Evolutionary conservation across 2,888 invertebrate genomes (phyloP).

Genomic region (Sthenelais limicola): DNA sequence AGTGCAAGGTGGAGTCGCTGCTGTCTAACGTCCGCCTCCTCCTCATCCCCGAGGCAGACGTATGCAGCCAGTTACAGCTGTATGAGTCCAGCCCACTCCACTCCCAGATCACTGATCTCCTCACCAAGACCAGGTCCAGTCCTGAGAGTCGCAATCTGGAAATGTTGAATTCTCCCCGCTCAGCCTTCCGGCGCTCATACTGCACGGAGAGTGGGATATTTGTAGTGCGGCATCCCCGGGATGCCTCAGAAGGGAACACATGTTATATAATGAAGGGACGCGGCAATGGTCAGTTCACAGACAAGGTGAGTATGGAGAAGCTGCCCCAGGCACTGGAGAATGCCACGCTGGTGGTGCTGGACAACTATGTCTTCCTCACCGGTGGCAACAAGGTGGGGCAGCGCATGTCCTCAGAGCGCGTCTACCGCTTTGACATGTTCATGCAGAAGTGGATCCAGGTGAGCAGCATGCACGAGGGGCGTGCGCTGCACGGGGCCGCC

Average conservation of each 20-base stretch:
- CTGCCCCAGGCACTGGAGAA: constrained; percentile 14
- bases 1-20: constrained; percentile 3
- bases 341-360: constrained; percentile 20
- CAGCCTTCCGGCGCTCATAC: constrained; percentile 23
- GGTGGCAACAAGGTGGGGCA: constrained; percentile 26
- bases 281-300: constrained; percentile 24
- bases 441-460: constrained; percentile 35
- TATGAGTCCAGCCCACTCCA: neutral
- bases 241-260: constrained; percentile 7
- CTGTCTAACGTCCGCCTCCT: constrained; percentile 3
- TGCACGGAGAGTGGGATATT: constrained; percentile 30
- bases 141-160: neutral
- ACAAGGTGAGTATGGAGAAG: constrained; percentile 1
- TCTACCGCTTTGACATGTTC: constrained; percentile 39
- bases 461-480: constrained; percentile 25
- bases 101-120: neutral
- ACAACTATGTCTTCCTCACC: constrained; percentile 31
- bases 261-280: constrained; percentile 28
- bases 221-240: constrained; percentile 21
- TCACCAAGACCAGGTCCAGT: neutral
- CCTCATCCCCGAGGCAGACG: constrained; percentile 10
- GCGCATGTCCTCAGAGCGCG: constrained; percentile 2
- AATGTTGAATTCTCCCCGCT: constrained; percentile 2
- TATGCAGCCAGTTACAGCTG: constrained; percentile 4
- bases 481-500: constrained; percentile 30